Base-by-base conservation (phyloP, 1,140 invertebrate species). In the Procambarus clarkii region DNA sequence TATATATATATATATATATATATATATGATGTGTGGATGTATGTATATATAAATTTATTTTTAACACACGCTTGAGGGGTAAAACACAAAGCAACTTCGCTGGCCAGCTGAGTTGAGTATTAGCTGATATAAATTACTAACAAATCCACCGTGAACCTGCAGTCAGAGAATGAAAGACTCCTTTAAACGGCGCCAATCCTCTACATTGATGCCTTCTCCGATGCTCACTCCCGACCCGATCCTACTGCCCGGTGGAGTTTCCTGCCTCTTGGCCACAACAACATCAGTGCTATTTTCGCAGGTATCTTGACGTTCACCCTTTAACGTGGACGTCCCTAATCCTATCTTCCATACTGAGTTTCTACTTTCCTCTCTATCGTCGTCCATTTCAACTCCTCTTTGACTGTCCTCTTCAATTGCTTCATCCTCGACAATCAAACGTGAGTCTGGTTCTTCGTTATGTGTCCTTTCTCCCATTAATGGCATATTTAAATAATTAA, bases 101-200 rank as follows among this genome's bases (percentile, higher is more conserved):
- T 5, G 9, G 3, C 34, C 15, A 11, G 4, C 46, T 11, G 77
- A 15, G 2, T 24, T 58, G 44, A 34, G 45, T 9, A 45, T 15
- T 44, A 77, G 84, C 15, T 18, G 69, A 24, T 45, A 15, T 4
- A n/a, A 13, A 54, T 54, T 54, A n/a, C 18, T 76, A 54, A 81
- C 78, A 64, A 46, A 77, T 69, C 24, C 21, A 45, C 18, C 60
- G 54, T 9, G 77, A 81, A 78, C 58, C 74, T 69, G 13, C 86
- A 91, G 88, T 91, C 88, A 91, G 54, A 91, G 88, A n/a, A 91
- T 78, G 15, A 86, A 79, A 34, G 76, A 84, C 21, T 91, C 88
- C 58, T 84, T 91, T 50, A 91, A 69, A 4, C 83, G 69, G 34
- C 46, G 54, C 88, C 88, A 91, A 74, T 91, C 88, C 58, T 91